Conservation (phyloP, 2,888 invertebrate genomes). For the Proisotoma minuta region DNA sequence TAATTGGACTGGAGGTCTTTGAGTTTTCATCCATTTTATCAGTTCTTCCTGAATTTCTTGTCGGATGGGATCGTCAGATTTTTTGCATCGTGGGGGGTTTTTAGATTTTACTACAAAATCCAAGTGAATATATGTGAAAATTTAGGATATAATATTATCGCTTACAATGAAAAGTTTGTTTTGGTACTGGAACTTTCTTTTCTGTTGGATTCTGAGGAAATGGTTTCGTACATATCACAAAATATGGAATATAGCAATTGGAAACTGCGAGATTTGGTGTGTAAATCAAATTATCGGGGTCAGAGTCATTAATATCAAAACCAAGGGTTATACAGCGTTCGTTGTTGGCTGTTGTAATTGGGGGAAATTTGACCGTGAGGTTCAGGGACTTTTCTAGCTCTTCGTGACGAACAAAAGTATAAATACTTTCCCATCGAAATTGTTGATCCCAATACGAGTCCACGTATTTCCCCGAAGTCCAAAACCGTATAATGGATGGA, state of each 20-base stretch:
- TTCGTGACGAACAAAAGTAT: not conserved
- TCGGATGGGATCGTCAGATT: not conserved
- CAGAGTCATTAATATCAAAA: not conserved
- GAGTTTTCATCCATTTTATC: not conserved
- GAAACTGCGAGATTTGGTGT: not conserved
- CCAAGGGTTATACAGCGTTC: not conserved
- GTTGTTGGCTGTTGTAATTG: not conserved
- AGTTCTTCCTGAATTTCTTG: not conserved
- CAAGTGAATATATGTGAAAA: too few species aligned
- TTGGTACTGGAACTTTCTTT: too few species aligned
- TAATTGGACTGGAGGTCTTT: not conserved
- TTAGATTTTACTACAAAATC: not conserved
- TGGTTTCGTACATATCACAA: too few species aligned
- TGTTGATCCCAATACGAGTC: not conserved
- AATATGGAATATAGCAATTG: not conserved
- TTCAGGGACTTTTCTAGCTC: not conserved
- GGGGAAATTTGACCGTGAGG: not conserved
- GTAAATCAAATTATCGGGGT: not conserved
- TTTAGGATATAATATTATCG: too few species aligned
- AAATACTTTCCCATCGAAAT: not conserved
- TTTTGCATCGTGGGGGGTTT: not conserved
- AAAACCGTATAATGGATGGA: not conserved
- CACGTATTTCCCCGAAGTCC: constrained; percentile 4
- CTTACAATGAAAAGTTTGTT: too few species aligned
- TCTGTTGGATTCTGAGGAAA: too few species aligned